Conservation (phyloP, 53 echinoderm and acorn worm genomes). For the Pentamera pediparva region DNA sequence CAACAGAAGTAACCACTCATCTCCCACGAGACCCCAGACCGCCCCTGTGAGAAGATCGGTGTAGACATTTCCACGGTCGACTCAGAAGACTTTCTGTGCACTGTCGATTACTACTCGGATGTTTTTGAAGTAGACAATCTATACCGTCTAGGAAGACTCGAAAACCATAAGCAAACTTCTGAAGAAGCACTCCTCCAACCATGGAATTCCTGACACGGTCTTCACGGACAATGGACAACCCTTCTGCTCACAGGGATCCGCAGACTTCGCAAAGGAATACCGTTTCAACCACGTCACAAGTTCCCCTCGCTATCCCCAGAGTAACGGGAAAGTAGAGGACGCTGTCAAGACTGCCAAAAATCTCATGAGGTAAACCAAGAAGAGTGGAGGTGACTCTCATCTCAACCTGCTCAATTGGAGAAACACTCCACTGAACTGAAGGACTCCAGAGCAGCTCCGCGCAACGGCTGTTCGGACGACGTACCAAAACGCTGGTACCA, state of each 20-base stretch:
- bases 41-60: constrained; percentile 50
- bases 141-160: constrained; percentile 32
- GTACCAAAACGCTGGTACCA: constrained; percentile 35
- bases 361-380: constrained; percentile 37
- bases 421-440: constrained; percentile 32
- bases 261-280: constrained; percentile 29
- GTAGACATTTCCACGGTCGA: constrained; percentile 37
- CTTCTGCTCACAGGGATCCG: constrained; percentile 32
- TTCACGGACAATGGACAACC: constrained; percentile 49
- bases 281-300: constrained; percentile 24
- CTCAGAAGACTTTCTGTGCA: constrained; percentile 36
- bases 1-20: constrained; percentile 47
- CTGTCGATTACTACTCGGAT: constrained; percentile 56
- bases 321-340: constrained; percentile 52
- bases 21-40: constrained; percentile 27
- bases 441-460: constrained; percentile 47
- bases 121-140: constrained; percentile 55
- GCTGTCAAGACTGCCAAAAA: constrained; percentile 29
- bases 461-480: constrained; percentile 38
- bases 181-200: constrained; percentile 44
- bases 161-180: constrained; percentile 36
- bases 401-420: constrained; percentile 34
- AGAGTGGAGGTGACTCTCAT: constrained; percentile 17
- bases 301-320: constrained; percentile 50
- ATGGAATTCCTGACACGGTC: constrained; percentile 38